Evolutionary conservation across 2,888 invertebrate species (phyloP).

Genomic region (Exocentrus adspersus): DNA sequence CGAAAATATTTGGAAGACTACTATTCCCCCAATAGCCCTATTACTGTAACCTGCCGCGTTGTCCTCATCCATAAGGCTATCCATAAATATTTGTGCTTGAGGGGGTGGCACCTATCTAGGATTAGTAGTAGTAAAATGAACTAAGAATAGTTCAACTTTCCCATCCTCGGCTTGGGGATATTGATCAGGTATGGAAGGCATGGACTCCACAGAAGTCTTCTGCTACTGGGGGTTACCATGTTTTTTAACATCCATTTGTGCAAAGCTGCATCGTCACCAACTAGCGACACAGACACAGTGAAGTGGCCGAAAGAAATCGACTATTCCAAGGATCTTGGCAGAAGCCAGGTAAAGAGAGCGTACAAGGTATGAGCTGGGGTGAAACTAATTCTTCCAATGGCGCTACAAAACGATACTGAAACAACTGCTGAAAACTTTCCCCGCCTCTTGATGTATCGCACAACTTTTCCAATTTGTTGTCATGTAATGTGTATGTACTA

Average conservation of each 20-base stretch:
- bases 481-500: slow-evolving; percentile 93
- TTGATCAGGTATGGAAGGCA: slow-evolving; percentile 47
- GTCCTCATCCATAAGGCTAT: slow-evolving; percentile 67
- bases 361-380: slow-evolving; percentile 92
- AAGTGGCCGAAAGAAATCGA: slow-evolving; percentile 97
- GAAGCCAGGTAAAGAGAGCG: slow-evolving; percentile 75
- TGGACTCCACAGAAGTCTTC: not conserved
- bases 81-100: slow-evolving; percentile 77
- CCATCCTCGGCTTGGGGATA: slow-evolving; percentile 80
- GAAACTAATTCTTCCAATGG: slow-evolving; percentile 90
- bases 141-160: slow-evolving; percentile 94
- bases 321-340: slow-evolving; percentile 81
- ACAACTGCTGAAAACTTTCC: slow-evolving; percentile 89
- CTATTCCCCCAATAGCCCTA: slow-evolving; percentile 13
- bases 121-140: slow-evolving; percentile 95
- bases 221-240: slow-evolving; percentile 96
- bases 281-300: slow-evolving; percentile 93
- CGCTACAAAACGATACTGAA: slow-evolving; percentile 87
- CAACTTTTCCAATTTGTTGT: slow-evolving; percentile 90
- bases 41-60: slow-evolving; percentile 48
- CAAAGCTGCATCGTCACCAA: slow-evolving; percentile 97
- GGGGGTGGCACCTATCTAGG: slow-evolving; percentile 92
- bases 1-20: slow-evolving; percentile 25
- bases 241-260: slow-evolving; percentile 90
- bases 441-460: slow-evolving; percentile 87